Percentiles rank a stretch among this genome's conserved stretches.
phyloP scores from a whole-genome alignment of 2,797 vertebrate genomes.

The Lithobates sylvaticus region DNA sequence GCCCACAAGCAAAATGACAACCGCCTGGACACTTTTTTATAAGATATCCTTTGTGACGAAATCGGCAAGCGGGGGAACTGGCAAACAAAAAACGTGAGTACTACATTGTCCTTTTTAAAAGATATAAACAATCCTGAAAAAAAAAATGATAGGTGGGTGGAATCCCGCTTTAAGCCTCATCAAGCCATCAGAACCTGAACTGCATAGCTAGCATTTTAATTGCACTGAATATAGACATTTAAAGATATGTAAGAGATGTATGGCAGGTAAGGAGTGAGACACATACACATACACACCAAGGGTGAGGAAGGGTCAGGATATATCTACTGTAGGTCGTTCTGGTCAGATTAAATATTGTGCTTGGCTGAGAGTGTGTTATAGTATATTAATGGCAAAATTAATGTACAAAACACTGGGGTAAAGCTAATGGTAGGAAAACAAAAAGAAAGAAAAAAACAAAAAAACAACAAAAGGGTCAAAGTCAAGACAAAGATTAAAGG shows the following conservation, averaged over 20 bases:
- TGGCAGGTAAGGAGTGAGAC: neutral
- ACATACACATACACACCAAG: neutral
- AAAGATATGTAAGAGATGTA: conserved; percentile 4
- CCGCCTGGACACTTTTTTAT: too few species aligned
- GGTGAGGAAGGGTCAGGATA: neutral
- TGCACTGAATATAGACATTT: neutral
- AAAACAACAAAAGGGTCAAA: conserved; percentile 31
- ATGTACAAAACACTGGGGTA: neutral
- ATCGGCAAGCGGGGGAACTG: too few species aligned
- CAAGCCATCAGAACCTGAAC: too few species aligned
- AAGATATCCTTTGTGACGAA: too few species aligned
- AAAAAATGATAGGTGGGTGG: too few species aligned
- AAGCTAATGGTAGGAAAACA: conserved; percentile 15
- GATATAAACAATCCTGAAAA: too few species aligned
- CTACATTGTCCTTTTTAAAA: too few species aligned
- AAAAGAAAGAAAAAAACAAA: neutral
- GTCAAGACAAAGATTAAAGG: conserved; percentile 69
- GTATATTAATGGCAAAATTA: neutral
- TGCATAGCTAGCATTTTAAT: neutral
- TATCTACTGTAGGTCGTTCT: neutral
- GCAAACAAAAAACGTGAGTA: too few species aligned
- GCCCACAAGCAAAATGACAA: too few species aligned
- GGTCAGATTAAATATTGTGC: neutral
- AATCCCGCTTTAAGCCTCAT: neutral
- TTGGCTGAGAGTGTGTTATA: neutral